Conservation (phyloP, 2,113 vertebrate species). For the Romanogobio albipinnatus region DNA sequence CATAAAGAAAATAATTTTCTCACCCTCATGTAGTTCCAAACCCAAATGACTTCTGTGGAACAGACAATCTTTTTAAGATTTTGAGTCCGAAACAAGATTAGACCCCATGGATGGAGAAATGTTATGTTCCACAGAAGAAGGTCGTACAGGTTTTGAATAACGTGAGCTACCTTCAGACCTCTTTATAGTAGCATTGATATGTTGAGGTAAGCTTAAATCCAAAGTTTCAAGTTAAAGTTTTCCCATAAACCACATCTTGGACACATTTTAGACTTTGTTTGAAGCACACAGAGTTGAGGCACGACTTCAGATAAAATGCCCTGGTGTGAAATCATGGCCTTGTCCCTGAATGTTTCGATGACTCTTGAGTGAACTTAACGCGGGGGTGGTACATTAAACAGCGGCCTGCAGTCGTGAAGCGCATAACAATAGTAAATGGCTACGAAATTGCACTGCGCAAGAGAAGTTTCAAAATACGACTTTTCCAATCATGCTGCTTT, state of each 20-base stretch:
- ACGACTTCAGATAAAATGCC: neutral
- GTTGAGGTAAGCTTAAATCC: neutral
- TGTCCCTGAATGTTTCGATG: neutral
- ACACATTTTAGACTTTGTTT: neutral
- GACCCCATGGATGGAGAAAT: neutral
- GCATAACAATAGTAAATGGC: neutral
- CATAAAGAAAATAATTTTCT: neutral
- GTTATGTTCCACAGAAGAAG: neutral
- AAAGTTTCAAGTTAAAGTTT: neutral
- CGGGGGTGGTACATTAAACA: neutral
- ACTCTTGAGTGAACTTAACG: neutral
- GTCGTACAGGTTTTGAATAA: neutral
- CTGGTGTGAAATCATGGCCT: neutral
- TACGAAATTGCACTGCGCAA: neutral
- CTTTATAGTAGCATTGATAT: neutral
- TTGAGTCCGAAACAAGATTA: neutral
- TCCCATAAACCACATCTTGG: neutral
- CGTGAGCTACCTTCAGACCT: neutral
- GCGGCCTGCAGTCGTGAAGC: neutral
- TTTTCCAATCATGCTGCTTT: slow-evolving; percentile 38
- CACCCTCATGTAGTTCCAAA: neutral
- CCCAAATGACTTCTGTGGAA: neutral
- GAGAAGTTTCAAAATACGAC: neutral
- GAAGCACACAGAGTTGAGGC: neutral
- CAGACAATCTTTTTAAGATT: neutral